Base-by-base conservation (phyloP, 2,888 invertebrate genomes). In the Pristionchus japonicus region DNA sequence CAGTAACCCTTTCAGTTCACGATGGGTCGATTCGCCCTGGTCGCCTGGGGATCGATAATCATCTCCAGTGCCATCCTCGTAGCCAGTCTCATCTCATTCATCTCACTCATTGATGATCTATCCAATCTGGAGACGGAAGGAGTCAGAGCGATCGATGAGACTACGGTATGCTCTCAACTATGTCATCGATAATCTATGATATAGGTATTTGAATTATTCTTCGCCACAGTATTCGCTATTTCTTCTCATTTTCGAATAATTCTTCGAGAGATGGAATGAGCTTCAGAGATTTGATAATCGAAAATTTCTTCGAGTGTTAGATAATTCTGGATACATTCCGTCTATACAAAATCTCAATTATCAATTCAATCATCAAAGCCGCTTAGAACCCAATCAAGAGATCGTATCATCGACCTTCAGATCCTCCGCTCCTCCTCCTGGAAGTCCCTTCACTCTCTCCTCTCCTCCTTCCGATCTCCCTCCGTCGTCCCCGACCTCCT, bases 21-120 rank as follows among this genome's bases (percentile, higher is more conserved):
- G 23, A 67, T 67, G 67, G 34, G 67, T 15, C 31, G n/a, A 20
- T 77, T 77, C 52, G 31, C 52, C 13, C 31, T 83, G 23, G 20
- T 83, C 11, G 49, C 82, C 17, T 83, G 82, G 82, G 82, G 82
- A 83, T 83, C 52, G 52, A 57, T 85, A 47, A 27, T 40, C 6
- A 0, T 85, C 23, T 85, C 61, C 6, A 31, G 64, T 17, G 6
- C 13, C 43, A 40, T 85, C 17, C 85, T 85, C 27, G 0, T 85
- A 0, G 1, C 13, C 85, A 47, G 43, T 43, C 43, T 86, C 23
- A 2, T 70, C 7, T 37, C 40, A 4, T 49, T 86, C 49, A 67
- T 70, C 49, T 47, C 86, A 3, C 49, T 86, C 23, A 47, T 86
- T 11, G 70, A 86, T 34, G 70, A 86, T 11, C 31, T 86, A 23